phyloP scores from a whole-genome alignment of 2,797 vertebrate genomes.

The Catharus ustulatus region DNA sequence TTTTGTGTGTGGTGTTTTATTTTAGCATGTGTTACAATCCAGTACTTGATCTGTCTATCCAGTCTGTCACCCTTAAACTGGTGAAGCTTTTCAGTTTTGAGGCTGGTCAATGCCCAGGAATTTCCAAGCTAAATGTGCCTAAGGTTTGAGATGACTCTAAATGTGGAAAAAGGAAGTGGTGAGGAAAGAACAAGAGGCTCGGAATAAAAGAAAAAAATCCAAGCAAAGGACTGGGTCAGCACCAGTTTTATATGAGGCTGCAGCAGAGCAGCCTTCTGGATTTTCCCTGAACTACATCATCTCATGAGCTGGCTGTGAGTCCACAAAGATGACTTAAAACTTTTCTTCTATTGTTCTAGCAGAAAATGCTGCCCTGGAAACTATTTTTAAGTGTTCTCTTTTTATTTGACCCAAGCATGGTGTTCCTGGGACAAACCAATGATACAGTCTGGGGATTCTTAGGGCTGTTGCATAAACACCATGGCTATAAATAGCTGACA shows the following conservation, averaged over 20 bases:
- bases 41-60: not conserved
- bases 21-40: not conserved
- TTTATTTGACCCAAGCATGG: not conserved
- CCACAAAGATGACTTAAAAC: not conserved
- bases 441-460: not conserved
- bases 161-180: not conserved
- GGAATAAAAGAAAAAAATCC: not conserved
- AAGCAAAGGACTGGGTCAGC: not conserved
- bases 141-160: not conserved
- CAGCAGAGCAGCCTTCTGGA: not conserved
- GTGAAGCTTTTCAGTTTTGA: not conserved
- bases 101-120: not conserved
- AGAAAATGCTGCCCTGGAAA: not conserved
- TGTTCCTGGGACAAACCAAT: not conserved
- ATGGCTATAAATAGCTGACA: not conserved
- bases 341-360: not conserved
- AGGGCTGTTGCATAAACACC: not conserved
- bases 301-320: not conserved
- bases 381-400: not conserved
- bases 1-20: not conserved
- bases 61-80: not conserved
- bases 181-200: not conserved
- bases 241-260: not conserved
- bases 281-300: not conserved
- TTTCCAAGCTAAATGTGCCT: not conserved